These are phyloP conservation scores for Drosophila repleta DNA, from an alignment of 1,140 invertebrate species.

Conservation along the genomic window DNA sequence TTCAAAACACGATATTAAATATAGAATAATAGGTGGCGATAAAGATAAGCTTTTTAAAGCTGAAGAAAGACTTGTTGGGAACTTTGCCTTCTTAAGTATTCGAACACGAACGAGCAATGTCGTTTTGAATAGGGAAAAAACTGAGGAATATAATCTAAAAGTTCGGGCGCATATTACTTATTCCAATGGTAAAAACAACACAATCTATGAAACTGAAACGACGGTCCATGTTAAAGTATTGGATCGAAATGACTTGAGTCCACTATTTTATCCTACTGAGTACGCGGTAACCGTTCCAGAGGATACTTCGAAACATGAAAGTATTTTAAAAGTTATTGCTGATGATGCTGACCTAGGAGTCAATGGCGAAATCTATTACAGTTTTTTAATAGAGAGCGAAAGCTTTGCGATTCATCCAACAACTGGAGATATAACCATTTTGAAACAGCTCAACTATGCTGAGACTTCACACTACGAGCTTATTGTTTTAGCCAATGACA, in stretches of 20 bases:
- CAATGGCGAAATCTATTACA: slow-evolving; percentile 98
- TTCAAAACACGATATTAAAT: slow-evolving; percentile 88
- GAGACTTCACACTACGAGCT: slow-evolving; percentile 90
- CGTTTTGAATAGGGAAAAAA: slow-evolving; percentile 95
- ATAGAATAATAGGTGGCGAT: slow-evolving; percentile 93
- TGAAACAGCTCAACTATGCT: slow-evolving; percentile 89
- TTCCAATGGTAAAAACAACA: slow-evolving; percentile 85
- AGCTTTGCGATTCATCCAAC: slow-evolving; percentile 96
- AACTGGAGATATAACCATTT: slow-evolving; percentile 93
- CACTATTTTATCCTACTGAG: slow-evolving; percentile 93
- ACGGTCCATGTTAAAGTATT: slow-evolving; percentile 91
- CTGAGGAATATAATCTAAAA: slow-evolving; percentile 92
- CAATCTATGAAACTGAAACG: slow-evolving; percentile 88
- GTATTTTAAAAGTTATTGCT: slow-evolving; percentile 90
- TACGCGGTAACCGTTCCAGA: slow-evolving; percentile 95
- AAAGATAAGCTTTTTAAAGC: slow-evolving; percentile 96
- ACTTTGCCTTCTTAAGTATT: slow-evolving; percentile 96
- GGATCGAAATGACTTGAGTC: slow-evolving; percentile 96
- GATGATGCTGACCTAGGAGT: slow-evolving; percentile 97
- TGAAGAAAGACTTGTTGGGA: slow-evolving; percentile 93
- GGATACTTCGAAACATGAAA: slow-evolving; percentile 93
- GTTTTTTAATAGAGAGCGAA: slow-evolving; percentile 92
- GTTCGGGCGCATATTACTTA: slow-evolving; percentile 87
- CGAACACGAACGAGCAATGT: slow-evolving; percentile 93
- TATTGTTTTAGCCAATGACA: slow-evolving; percentile 92